phyloP scores from a whole-genome alignment of 2,888 invertebrate species.

The Epinotia ramella region DNA sequence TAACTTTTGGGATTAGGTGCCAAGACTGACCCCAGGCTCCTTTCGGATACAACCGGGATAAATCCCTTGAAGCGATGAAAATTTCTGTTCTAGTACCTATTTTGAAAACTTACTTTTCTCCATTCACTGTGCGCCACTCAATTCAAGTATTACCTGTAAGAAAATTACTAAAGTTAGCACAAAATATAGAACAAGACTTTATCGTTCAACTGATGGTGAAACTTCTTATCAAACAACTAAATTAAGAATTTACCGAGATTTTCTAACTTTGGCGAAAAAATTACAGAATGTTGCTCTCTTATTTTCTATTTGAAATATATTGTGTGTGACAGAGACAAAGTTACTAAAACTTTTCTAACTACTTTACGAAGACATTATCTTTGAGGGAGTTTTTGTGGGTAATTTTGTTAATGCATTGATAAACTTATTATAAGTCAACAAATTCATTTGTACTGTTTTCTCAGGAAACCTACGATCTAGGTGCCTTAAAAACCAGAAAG shows the following conservation, averaged over 20 bases:
- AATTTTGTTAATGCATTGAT: background rate
- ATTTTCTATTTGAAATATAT: constrained; percentile 5
- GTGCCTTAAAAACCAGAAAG: too few species aligned
- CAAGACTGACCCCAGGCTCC: too few species aligned
- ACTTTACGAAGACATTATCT: background rate
- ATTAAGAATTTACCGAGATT: constrained; percentile 25
- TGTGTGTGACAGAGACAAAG: background rate
- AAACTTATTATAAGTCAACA: too few species aligned
- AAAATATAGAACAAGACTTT: constrained; percentile 1
- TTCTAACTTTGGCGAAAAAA: background rate
- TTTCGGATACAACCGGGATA: too few species aligned
- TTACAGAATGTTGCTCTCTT: background rate
- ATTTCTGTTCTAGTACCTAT: too few species aligned
- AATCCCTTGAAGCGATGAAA: too few species aligned
- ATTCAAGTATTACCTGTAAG: constrained; percentile 30
- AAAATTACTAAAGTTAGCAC: constrained; percentile 31
- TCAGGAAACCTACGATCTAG: too few species aligned
- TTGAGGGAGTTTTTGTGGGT: background rate
- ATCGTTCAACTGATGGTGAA: constrained; percentile 6
- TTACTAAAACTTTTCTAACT: background rate
- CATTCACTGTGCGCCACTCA: background rate
- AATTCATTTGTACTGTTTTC: too few species aligned
- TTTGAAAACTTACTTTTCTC: background rate
- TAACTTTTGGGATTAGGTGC: too few species aligned
- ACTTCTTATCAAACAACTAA: constrained; percentile 35